Conservation (phyloP, 1,140 invertebrate species). For the Sinella curviseta region DNA sequence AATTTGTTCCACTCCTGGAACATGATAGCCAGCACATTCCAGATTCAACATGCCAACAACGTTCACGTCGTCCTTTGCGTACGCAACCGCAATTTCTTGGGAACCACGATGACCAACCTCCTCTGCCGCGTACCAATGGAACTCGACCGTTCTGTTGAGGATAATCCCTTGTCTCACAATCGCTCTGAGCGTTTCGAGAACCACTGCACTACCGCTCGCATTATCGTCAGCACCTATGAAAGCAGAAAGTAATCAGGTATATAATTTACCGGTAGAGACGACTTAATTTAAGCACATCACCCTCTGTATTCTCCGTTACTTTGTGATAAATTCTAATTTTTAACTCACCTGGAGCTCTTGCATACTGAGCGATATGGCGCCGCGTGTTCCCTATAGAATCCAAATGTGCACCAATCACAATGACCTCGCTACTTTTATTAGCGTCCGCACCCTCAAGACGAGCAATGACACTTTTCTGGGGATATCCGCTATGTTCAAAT, state of each 20-base stretch:
- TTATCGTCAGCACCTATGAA: slow-evolving; percentile 30
- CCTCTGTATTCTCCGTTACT: neutral
- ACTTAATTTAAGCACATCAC: neutral
- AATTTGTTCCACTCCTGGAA: neutral
- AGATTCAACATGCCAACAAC: slow-evolving; percentile 36
- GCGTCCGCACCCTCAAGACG: slow-evolving; percentile 28
- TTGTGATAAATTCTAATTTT: neutral
- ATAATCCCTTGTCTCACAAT: slow-evolving; percentile 3
- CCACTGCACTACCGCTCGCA: neutral
- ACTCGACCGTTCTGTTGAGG: slow-evolving; percentile 33
- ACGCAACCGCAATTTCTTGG: slow-evolving; percentile 16
- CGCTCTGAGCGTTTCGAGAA: slow-evolving; percentile 17
- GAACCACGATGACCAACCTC: slow-evolving; percentile 30
- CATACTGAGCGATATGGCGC: neutral
- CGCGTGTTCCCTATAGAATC: slow-evolving; percentile 16
- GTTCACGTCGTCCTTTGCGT: neutral
- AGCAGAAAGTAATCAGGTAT: neutral
- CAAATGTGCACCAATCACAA: slow-evolving; percentile 35
- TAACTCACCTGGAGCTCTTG: slow-evolving; percentile 9
- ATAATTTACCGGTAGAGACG: neutral
- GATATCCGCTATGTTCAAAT: slow-evolving; percentile 24
- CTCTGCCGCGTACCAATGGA: slow-evolving; percentile 41
- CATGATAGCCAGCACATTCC: slow-evolving; percentile 27
- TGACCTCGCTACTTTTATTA: slow-evolving; percentile 2
- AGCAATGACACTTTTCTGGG: slow-evolving; percentile 32